Evolutionary conservation across 2,797 vertebrate species (phyloP).

Genomic region (Lophotriccus pileatus): DNA sequence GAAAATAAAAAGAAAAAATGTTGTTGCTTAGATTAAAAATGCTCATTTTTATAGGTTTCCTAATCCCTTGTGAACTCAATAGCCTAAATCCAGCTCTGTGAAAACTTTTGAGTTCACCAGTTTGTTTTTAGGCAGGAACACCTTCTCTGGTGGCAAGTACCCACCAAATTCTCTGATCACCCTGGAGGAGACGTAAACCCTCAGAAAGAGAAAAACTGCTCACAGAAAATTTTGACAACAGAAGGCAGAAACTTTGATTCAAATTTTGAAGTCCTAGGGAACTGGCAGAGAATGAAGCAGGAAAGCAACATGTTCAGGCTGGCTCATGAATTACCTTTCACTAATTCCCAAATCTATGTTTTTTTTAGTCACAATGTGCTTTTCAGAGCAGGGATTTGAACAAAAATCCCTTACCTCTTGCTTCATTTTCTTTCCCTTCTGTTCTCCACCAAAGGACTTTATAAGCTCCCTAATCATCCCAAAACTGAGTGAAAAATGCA

Average conservation of each 20-base stretch:
- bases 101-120: not conserved
- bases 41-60: not conserved
- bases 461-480: not conserved
- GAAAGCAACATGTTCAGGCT: not conserved
- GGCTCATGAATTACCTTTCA: not conserved
- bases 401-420: not conserved
- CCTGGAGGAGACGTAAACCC: not conserved
- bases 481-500: conserved; percentile 7
- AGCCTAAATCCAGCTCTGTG: not conserved
- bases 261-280: not conserved
- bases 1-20: not conserved
- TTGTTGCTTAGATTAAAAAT: not conserved
- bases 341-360: not conserved
- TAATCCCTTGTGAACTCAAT: not conserved
- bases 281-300: not conserved
- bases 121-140: not conserved
- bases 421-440: not conserved
- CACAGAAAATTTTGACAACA: not conserved
- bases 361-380: not conserved
- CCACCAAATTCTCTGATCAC: not conserved
- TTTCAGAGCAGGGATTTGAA: not conserved
- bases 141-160: not conserved
- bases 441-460: not conserved
- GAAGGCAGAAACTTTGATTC: not conserved
- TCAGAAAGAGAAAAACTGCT: not conserved